These are phyloP conservation scores for Craseonycteris thonglongyai DNA, from an alignment of 2,113 vertebrate genomes.

Conservation along the genomic window DNA sequence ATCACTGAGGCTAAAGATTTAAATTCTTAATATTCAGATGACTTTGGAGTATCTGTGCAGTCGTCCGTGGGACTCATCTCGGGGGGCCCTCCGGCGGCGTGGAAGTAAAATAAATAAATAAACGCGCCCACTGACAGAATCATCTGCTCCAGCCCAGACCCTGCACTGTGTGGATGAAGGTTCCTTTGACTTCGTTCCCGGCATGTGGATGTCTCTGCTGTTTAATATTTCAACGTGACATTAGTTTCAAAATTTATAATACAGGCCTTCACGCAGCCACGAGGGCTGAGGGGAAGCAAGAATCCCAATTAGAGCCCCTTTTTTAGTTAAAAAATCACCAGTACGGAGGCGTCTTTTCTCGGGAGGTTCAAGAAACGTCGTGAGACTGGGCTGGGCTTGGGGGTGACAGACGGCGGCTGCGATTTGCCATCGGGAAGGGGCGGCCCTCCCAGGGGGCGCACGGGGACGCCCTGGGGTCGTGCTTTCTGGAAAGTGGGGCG, in stretches of 20 bases:
- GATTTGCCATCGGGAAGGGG: no score
- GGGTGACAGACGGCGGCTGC: accelerated
- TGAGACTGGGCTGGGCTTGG: not conserved
- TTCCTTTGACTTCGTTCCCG: constrained; percentile 69
- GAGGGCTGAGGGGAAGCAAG: constrained; percentile 45
- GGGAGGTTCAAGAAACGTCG: not conserved
- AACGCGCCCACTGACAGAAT: constrained; percentile 67
- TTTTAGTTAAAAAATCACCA: constrained; percentile 32
- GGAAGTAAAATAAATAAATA: constrained; percentile 80
- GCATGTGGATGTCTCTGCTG: constrained; percentile 72
- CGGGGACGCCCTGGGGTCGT: not conserved
- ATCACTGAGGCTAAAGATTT: constrained; percentile 94
- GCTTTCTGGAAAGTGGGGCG: not conserved
- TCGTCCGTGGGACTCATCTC: constrained; percentile 75
- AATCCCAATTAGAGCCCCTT: constrained; percentile 51
- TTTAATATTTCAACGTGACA: constrained; percentile 74
- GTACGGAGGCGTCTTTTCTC: not conserved
- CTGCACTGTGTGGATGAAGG: constrained; percentile 54
- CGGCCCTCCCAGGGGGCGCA: not conserved
- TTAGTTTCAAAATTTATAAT: constrained; percentile 55
- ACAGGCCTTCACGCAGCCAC: not conserved
- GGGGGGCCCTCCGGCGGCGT: constrained; percentile 73
- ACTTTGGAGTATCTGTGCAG: constrained; percentile 83
- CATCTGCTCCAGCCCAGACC: constrained; percentile 54
- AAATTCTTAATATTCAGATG: constrained; percentile 93